Percentiles rank a stretch among this genome's conserved stretches.
Evolutionary conservation across 1,140 invertebrate genomes (phyloP).

Genomic region (Sinella curviseta): DNA sequence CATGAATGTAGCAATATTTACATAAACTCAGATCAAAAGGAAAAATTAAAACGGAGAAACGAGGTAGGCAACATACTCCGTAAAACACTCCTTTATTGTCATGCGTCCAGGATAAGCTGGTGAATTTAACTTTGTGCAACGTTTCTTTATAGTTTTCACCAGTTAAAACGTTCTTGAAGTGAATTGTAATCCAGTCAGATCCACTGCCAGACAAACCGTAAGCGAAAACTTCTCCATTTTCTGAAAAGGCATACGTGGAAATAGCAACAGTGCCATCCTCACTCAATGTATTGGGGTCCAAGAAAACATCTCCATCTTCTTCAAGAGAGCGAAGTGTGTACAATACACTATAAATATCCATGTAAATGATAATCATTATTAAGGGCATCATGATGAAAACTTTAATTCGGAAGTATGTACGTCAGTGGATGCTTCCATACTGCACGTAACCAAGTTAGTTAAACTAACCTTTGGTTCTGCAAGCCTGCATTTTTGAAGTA

Average conservation of each 20-base stretch:
- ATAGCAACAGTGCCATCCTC: conserved; percentile 90
- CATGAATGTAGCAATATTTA: too few relatives aligned
- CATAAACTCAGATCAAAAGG: conserved; percentile 23
- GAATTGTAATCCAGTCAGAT: conserved; percentile 93
- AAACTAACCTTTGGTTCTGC: conserved; percentile 88
- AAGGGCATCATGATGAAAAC: too few relatives aligned
- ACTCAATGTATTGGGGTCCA: conserved; percentile 91
- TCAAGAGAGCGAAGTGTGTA: conserved; percentile 84
- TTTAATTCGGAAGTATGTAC: too few relatives aligned
- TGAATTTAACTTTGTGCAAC: conserved; percentile 89
- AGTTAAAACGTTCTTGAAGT: conserved; percentile 75
- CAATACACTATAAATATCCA: conserved; percentile 72
- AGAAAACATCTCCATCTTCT: conserved; percentile 79
- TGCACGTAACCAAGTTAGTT: too few relatives aligned
- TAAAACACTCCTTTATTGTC: conserved; percentile 96
- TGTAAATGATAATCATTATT: background rate
- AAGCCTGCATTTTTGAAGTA: conserved; percentile 93
- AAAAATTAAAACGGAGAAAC: conserved; percentile 4
- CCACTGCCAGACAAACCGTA: conserved; percentile 90
- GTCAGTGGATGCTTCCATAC: too few relatives aligned
- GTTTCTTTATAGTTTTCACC: conserved; percentile 85
- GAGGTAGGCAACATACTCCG: conserved; percentile 60
- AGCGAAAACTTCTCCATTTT: conserved; percentile 85
- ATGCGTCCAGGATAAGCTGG: conserved; percentile 87
- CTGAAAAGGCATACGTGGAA: conserved; percentile 76